Percentiles rank a stretch among this genome's conserved stretches.
Conservation (phyloP, 2,888 invertebrate genomes). For the Merodon equestris region DNA sequence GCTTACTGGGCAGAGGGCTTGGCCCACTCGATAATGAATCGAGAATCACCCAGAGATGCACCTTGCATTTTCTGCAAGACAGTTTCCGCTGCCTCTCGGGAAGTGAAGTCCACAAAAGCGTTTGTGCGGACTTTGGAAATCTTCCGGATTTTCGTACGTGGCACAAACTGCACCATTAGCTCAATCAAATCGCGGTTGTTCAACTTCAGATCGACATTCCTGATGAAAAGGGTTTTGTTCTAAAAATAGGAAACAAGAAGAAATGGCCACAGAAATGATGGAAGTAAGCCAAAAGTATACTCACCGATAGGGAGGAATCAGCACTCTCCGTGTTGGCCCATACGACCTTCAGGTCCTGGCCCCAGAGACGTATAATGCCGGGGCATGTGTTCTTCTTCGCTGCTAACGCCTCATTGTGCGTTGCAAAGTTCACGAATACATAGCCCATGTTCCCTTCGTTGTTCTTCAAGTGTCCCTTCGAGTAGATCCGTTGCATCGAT, state of each 20-base stretch:
- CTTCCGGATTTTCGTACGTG: slow-evolving; percentile 71
- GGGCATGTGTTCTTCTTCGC: slow-evolving; percentile 73
- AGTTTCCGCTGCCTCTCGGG: slow-evolving; percentile 71
- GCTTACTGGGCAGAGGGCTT: slow-evolving; percentile 40
- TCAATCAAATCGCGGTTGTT: slow-evolving; percentile 72
- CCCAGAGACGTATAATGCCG: slow-evolving; percentile 72
- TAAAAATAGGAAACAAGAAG: slow-evolving; percentile 42
- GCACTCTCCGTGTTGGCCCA: slow-evolving; percentile 73
- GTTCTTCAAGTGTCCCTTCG: slow-evolving; percentile 41
- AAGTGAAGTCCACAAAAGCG: slow-evolving; percentile 73
- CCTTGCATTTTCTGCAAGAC: slow-evolving; percentile 71
- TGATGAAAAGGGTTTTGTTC: slow-evolving; percentile 73
- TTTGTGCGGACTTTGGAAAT: slow-evolving; percentile 73
- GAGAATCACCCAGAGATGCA: slow-evolving; percentile 65
- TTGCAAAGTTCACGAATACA: slow-evolving; percentile 73
- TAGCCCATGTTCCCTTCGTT: slow-evolving; percentile 71
- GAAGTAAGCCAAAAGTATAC: too few species aligned
- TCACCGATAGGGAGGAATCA: slow-evolving; percentile 68
- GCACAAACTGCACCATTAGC: slow-evolving; percentile 69
- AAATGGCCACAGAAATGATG: background rate
- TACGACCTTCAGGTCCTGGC: slow-evolving; percentile 73
- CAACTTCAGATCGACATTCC: slow-evolving; percentile 72
- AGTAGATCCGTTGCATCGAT: slow-evolving; percentile 70
- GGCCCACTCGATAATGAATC: slow-evolving; percentile 73
- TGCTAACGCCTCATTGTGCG: slow-evolving; percentile 72